A percentile compares a stretch with the other conserved stretches of the same genome.
phyloP scores from a whole-genome alignment of 2,113 vertebrate species.

The Bostrychus sinensis region DNA sequence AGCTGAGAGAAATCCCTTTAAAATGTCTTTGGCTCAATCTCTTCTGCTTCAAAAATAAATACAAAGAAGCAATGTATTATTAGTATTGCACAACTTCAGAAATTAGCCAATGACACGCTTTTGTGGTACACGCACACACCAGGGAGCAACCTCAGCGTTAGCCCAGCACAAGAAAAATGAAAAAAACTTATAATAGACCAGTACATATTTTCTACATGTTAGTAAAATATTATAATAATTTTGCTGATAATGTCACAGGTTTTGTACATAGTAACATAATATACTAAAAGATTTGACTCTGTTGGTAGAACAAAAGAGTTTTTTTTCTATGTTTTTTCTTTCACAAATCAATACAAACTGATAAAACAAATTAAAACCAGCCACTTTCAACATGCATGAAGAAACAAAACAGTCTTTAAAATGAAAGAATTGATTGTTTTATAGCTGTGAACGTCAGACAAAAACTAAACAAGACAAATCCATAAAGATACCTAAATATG shows the following conservation, averaged over 20 bases:
- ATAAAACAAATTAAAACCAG: slow-evolving; percentile 81
- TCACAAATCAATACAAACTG: slow-evolving; percentile 85
- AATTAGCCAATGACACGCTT: slow-evolving; percentile 56
- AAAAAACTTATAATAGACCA: slow-evolving; percentile 66
- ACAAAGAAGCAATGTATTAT: slow-evolving; percentile 58
- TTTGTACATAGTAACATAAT: slow-evolving; percentile 96
- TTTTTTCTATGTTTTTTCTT: slow-evolving; percentile 34
- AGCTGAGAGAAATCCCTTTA: slow-evolving; percentile 42
- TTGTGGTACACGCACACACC: slow-evolving; percentile 26
- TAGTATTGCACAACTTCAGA: slow-evolving; percentile 72
- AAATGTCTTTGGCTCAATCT: slow-evolving; percentile 67
- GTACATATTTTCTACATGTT: slow-evolving; percentile 87
- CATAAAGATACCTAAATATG: slow-evolving; percentile 83
- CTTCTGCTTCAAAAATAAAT: slow-evolving; percentile 58
- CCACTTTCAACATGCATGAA: slow-evolving; percentile 91
- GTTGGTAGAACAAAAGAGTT: slow-evolving; percentile 69
- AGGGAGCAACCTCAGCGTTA: slow-evolving; percentile 72
- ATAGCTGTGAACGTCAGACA: slow-evolving; percentile 85
- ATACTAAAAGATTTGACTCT: slow-evolving; percentile 86
- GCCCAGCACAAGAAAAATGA: slow-evolving; percentile 46
- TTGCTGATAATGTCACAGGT: slow-evolving; percentile 92
- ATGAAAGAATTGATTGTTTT: slow-evolving; percentile 74
- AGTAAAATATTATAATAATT: slow-evolving; percentile 89
- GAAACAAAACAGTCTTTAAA: slow-evolving; percentile 75
- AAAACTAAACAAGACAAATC: slow-evolving; percentile 78